phyloP scores from a whole-genome alignment of 2,797 vertebrate species.

The Acanthopagrus latus region DNA sequence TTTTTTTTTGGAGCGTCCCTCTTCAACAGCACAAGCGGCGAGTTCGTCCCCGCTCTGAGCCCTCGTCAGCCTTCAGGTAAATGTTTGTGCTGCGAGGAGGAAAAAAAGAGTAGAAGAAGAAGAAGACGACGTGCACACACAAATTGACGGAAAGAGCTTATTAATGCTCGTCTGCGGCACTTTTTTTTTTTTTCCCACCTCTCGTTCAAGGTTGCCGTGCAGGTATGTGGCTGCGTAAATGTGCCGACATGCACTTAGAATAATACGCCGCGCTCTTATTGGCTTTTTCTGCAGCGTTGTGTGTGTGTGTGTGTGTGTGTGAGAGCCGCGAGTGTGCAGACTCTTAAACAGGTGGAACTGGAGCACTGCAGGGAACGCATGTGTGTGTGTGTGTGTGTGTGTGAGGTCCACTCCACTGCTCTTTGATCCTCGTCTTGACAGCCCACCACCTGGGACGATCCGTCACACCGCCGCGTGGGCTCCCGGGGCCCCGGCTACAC shows the following conservation, averaged over 20 bases:
- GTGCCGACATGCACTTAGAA: conserved; percentile 27
- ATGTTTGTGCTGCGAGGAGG: conserved; percentile 63
- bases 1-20: conserved; percentile 65
- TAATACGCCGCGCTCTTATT: conserved; percentile 35
- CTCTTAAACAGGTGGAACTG: conserved; percentile 74
- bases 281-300: conserved; percentile 42
- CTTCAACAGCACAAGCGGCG: conserved; percentile 61
- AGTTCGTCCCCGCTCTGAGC: conserved; percentile 56
- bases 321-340: conserved; percentile 55
- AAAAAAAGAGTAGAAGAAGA: neutral
- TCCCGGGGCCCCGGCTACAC: conserved; percentile 69
- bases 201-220: conserved; percentile 30
- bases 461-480: conserved; percentile 67
- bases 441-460: conserved; percentile 81
- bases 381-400: conserved; percentile 48
- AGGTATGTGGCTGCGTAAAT: conserved; percentile 27
- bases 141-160: conserved; percentile 48
- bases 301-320: conserved; percentile 16
- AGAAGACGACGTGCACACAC: conserved; percentile 4
- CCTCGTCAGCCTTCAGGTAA: conserved; percentile 70
- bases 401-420: conserved; percentile 76
- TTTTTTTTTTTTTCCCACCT: neutral
- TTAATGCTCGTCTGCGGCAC: conserved; percentile 15
- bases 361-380: conserved; percentile 46
- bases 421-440: conserved; percentile 84